phyloP scores from a whole-genome alignment of 2,113 vertebrate genomes.

The Embiotoca jacksoni region DNA sequence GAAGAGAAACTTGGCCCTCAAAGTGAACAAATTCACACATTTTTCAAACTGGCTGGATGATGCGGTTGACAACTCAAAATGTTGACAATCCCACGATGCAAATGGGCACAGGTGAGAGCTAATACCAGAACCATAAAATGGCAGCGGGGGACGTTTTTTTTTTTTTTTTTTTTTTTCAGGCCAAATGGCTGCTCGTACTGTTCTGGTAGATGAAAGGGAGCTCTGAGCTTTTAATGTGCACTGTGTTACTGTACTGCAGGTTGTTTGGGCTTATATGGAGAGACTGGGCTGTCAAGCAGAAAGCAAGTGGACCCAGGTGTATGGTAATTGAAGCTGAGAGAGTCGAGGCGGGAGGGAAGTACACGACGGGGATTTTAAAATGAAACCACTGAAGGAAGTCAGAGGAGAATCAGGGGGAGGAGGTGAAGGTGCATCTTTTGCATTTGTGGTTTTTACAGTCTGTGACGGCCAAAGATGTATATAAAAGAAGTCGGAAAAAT shows the following conservation, averaged over 20 bases:
- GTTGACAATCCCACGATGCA: constrained; percentile 46
- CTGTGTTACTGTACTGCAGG: constrained; percentile 53
- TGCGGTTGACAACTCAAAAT: constrained; percentile 34
- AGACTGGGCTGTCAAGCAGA: constrained; percentile 56
- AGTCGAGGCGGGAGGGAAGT: constrained; percentile 36
- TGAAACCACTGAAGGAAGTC: constrained; percentile 49
- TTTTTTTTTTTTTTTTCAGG: constrained; percentile 1
- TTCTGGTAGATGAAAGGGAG: constrained; percentile 66
- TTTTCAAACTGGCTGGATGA: constrained; percentile 15
- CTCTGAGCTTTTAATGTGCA: constrained; percentile 55
- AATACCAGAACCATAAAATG: constrained; percentile 52
- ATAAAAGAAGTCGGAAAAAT: too few species aligned
- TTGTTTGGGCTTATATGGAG: constrained; percentile 55
- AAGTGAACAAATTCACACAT: constrained; percentile 39
- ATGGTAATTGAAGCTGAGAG: constrained; percentile 61
- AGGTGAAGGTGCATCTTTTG: not conserved
- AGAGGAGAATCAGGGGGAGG: constrained; percentile 7
- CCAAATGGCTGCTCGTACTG: constrained; percentile 60
- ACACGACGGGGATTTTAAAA: constrained; percentile 51
- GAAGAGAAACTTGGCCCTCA: constrained; percentile 26
- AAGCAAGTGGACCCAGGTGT: constrained; percentile 72
- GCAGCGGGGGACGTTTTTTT: constrained; percentile 28
- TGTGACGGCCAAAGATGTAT: not conserved
- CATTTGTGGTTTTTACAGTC: not conserved
- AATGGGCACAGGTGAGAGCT: constrained; percentile 60